A percentile compares a stretch with the other conserved stretches of the same genome.
These are phyloP conservation scores for Illadopsis cleaveri DNA, from an alignment of 2,113 vertebrate species.

Conservation along the genomic window DNA sequence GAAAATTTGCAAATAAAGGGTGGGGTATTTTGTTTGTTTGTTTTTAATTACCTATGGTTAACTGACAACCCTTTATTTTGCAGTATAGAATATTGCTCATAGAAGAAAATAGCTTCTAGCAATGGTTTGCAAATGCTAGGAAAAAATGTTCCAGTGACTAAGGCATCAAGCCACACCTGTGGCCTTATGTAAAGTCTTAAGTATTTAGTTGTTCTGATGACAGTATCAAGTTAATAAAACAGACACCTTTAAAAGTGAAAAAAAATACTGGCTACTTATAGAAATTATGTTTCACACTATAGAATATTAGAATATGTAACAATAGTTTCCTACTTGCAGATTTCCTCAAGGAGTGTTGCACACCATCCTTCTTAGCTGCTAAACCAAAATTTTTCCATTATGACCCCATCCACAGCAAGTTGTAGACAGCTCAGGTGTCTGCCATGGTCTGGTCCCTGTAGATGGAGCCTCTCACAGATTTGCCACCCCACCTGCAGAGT, in stretches of 20 bases:
- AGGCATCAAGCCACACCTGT: not conserved
- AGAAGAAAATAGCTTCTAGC: not conserved
- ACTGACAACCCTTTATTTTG: not conserved
- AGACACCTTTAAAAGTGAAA: not conserved
- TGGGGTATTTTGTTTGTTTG: not conserved
- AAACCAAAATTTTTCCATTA: not conserved
- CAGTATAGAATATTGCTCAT: not conserved
- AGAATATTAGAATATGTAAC: not conserved
- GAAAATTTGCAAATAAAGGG: not conserved
- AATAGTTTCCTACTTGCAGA: not conserved
- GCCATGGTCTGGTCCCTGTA: accelerated
- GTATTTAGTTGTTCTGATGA: not conserved
- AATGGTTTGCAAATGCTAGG: not conserved
- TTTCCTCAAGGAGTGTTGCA: not conserved
- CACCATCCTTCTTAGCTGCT: not conserved
- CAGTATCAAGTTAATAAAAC: not conserved
- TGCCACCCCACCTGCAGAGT: not conserved
- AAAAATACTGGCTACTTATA: not conserved
- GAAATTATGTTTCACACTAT: accelerated
- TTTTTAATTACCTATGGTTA: not conserved
- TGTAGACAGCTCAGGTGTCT: not conserved
- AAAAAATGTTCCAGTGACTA: not conserved
- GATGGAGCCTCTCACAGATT: not conserved
- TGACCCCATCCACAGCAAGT: accelerated
- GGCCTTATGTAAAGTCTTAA: not conserved